A percentile compares a stretch with the other conserved stretches of the same genome.
phyloP scores from a whole-genome alignment of 2,113 vertebrate species.

The Bostrychus sinensis region DNA sequence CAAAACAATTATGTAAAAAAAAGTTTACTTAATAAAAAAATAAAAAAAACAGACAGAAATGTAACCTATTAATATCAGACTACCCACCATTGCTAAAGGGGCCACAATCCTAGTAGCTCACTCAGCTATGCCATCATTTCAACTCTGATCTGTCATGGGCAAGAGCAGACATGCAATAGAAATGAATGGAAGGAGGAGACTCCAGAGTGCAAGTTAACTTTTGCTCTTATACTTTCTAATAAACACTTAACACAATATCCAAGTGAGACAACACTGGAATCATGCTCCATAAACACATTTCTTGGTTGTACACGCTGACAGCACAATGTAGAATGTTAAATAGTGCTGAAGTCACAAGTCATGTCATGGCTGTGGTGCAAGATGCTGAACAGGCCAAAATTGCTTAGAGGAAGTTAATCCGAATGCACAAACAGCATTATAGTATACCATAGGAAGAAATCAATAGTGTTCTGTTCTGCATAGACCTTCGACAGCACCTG shows the following conservation, averaged over 20 bases:
- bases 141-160: slow-evolving; percentile 32
- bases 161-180: slow-evolving; percentile 43
- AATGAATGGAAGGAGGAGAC: slow-evolving; percentile 19
- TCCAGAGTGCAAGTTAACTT: not conserved
- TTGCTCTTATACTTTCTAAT: not conserved
- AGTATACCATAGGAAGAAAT: slow-evolving; percentile 28
- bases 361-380: slow-evolving; percentile 17
- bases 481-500: slow-evolving; percentile 10
- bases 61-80: not conserved
- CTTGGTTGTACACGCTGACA: not conserved
- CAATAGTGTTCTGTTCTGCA: slow-evolving; percentile 35
- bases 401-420: slow-evolving; percentile 37
- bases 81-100: not conserved
- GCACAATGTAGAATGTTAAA: not conserved
- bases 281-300: not conserved
- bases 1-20: no score
- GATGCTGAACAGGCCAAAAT: slow-evolving; percentile 34
- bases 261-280: not conserved
- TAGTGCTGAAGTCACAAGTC: not conserved
- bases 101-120: slow-evolving; percentile 21
- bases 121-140: slow-evolving; percentile 35
- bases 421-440: slow-evolving; percentile 45
- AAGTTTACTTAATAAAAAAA: no score
- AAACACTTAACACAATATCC: not conserved
- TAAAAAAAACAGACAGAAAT: not conserved